Conservation (phyloP, 1,140 invertebrate species). For the Hermatobates lingyangjiaoensis region DNA sequence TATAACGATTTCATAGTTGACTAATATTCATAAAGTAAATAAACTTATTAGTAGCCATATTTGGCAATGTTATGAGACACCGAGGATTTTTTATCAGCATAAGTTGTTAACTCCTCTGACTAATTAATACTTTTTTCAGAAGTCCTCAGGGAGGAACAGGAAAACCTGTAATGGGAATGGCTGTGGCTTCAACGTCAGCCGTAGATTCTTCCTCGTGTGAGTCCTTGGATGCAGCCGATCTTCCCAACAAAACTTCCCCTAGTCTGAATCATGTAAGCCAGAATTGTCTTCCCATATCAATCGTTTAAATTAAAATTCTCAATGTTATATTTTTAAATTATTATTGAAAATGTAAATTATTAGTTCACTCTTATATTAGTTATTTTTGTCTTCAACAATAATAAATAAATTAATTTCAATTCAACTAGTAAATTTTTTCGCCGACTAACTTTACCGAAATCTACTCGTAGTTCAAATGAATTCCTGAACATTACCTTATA, state of each 20-base stretch:
- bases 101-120: no score
- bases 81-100: no score
- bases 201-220: constrained; percentile 11
- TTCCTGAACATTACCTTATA: no score
- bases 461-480: neutral
- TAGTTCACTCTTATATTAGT: neutral
- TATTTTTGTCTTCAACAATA: neutral
- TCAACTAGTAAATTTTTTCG: neutral
- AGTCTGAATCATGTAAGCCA: constrained; percentile 6
- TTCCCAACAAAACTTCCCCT: constrained; percentile 7
- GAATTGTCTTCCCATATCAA: neutral
- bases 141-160: neutral
- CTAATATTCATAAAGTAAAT: no score
- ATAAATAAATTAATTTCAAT: neutral
- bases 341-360: neutral
- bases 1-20: no score
- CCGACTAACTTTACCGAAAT: neutral
- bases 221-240: constrained; percentile 6
- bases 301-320: neutral
- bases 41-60: no score
- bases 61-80: no score
- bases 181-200: constrained; percentile 4
- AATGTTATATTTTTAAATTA: neutral
- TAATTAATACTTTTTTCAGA: neutral
- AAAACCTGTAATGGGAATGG: neutral